Evolutionary conservation across 1,140 invertebrate genomes (phyloP), one percentile per base, ranked within the genome.

Genomic region (Episyrphus balteatus): DNA sequence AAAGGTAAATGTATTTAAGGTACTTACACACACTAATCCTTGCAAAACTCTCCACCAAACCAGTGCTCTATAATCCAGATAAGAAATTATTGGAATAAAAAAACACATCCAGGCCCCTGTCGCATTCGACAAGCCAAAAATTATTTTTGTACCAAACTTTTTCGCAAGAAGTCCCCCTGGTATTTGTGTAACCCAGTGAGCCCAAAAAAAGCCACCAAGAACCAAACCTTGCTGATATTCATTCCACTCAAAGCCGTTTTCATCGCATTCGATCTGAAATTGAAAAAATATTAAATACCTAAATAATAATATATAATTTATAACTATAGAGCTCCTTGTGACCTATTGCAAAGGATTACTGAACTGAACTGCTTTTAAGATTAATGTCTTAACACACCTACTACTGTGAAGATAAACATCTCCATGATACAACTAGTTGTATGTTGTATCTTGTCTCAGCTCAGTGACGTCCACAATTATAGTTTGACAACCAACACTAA

Each of bases 201-300:
- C 62, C 80, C 82, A 85, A 58, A 83, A 88, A 56, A 83, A 88
- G 0, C 80, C 76, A 0, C 83, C 83, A 17, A 88, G 59, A 2
- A 82, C 72, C n/a, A 79, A 49, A 31, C 78, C 78, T 68, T 87
- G 83, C 36, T 80, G 69, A 36, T 76, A 72, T 43, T 80, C 81
- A 55, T 78, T 75, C 86, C 85, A 88, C 5, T 66, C 48, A 49
- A 81, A 84, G 31, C 73, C 71, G 14, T 70, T 47, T 12, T 49
- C 45, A 5, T 59, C 53, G 53, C 60, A 65, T 2, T 57, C 50
- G 19, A 62, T 59, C 69, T 70, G 49, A 7, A 43, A 14, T n/a
- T n/a, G 9, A 9, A 13, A 19, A 42, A 30, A 30, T 26, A 30
- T 44, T n/a, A 34, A 3, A n/a, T 26, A 8, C 21, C 3, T 5